A percentile compares a stretch with the other conserved stretches of the same genome.
Evolutionary conservation across 2,888 invertebrate species (phyloP).

Genomic region (Phymatocera aterrima): DNA sequence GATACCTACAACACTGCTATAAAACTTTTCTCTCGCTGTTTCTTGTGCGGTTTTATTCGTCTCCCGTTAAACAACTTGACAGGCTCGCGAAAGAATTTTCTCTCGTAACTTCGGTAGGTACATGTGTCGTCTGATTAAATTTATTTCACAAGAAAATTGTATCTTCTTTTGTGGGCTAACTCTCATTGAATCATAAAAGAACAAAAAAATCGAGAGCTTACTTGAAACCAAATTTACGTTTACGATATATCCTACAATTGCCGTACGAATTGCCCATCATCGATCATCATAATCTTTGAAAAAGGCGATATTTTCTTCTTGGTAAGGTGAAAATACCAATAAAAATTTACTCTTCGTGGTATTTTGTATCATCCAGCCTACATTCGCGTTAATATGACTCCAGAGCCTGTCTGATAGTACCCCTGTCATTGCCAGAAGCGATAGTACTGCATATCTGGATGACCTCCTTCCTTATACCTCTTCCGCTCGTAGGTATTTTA

Average conservation of each 20-base stretch:
- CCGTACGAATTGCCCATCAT: too few species aligned
- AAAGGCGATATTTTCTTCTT: neutral
- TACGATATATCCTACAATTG: too few species aligned
- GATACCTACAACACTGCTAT: conserved; percentile 18
- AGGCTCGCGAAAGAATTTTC: conserved; percentile 5
- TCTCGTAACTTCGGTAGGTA: neutral
- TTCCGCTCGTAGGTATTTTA: neutral
- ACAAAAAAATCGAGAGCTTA: neutral
- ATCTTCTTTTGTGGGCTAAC: neutral
- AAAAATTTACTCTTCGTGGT: neutral
- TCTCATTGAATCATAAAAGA: neutral
- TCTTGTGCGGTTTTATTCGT: conserved; percentile 13
- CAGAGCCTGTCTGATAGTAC: neutral
- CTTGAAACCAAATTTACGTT: too few species aligned
- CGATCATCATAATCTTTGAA: too few species aligned
- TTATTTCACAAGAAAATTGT: neutral
- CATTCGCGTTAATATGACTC: conserved; percentile 6
- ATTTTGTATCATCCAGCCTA: neutral
- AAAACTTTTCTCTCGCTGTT: conserved; percentile 9
- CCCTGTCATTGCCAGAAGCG: conserved; percentile 20
- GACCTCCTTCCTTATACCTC: neutral
- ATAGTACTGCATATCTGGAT: conserved; percentile 1
- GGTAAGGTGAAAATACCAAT: neutral
- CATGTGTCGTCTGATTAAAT: neutral
- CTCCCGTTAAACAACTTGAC: conserved; percentile 24